These are phyloP conservation scores for Hetaerina americana DNA, from an alignment of 1,140 invertebrate genomes.

Conservation along the genomic window DNA sequence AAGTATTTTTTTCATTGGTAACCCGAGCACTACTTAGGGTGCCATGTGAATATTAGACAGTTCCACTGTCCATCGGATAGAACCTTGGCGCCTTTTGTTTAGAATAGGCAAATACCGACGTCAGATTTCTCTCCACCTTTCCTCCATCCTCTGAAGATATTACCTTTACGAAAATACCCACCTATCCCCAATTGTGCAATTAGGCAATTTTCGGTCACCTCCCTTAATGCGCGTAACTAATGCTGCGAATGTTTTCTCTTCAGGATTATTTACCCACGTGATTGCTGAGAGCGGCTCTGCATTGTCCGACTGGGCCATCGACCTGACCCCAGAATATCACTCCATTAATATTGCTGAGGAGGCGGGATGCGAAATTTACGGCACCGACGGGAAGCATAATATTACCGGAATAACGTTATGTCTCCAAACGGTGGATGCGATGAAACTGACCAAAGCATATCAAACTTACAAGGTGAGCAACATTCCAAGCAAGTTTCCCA, in stretches of 20 bases:
- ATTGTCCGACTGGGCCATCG: slow-evolving; percentile 25
- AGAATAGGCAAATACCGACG: no score
- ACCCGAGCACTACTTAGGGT: no score
- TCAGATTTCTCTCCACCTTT: no score
- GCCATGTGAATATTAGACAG: no score
- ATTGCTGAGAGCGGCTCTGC: slow-evolving; percentile 25
- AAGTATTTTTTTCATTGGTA: no score
- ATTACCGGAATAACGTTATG: neutral
- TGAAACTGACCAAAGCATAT: neutral
- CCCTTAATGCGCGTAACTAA: no score
- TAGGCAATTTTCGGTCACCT: no score
- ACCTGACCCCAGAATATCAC: slow-evolving; percentile 23
- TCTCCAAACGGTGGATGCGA: neutral
- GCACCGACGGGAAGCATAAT: neutral
- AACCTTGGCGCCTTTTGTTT: no score
- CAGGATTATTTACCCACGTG: slow-evolving; percentile 21
- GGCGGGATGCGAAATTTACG: slow-evolving; percentile 20
- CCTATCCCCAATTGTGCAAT: no score
- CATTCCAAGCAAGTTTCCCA: neutral
- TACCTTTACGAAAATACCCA: no score
- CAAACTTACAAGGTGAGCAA: neutral
- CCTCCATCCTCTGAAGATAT: no score
- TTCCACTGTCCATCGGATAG: no score
- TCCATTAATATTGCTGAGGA: slow-evolving; percentile 22
- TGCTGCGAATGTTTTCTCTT: neutral